A percentile compares a stretch with the other conserved stretches of the same genome.
These are phyloP conservation scores for Cheiracanthium punctorium DNA, from an alignment of 2,888 invertebrate species.

Conservation along the genomic window DNA sequence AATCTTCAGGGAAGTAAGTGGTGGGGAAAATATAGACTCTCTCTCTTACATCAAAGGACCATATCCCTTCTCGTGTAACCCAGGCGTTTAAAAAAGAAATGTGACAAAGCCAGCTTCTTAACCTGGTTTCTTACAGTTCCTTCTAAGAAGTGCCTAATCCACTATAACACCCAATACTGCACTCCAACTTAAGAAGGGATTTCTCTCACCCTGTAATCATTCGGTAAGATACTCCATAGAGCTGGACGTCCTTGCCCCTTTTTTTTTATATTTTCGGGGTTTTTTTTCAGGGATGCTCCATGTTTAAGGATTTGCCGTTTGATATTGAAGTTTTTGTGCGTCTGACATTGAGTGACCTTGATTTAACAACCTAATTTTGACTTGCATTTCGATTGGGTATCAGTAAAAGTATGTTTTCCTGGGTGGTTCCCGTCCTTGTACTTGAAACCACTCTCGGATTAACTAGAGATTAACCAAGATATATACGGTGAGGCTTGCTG, in stretches of 20 bases:
- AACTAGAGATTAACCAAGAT: background rate
- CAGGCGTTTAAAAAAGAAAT: background rate
- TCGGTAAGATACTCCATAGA: constrained; percentile 16
- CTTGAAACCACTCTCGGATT: background rate
- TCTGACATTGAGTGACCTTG: constrained; percentile 27
- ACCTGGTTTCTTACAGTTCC: constrained; percentile 54
- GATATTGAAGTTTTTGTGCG: constrained; percentile 20
- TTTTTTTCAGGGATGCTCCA: constrained; percentile 8
- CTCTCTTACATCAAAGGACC: background rate
- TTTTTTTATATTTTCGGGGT: background rate
- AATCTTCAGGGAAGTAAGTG: constrained; percentile 12
- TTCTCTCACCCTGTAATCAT: constrained; percentile 55
- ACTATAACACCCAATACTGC: constrained; percentile 46
- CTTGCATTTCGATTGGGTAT: background rate
- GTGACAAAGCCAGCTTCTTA: constrained; percentile 41
- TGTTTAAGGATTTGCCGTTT: background rate
- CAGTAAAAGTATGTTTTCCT: background rate
- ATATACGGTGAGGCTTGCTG: too few species aligned
- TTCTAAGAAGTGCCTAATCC: constrained; percentile 27
- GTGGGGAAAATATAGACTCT: background rate
- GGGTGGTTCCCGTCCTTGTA: background rate
- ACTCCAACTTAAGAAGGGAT: constrained; percentile 46
- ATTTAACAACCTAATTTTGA: constrained; percentile 25
- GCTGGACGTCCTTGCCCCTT: constrained; percentile 17
- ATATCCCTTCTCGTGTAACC: background rate